Evolutionary conservation across 2,113 vertebrate species (phyloP).

Genomic region (Sinocyclocheilus anophthalmus): DNA sequence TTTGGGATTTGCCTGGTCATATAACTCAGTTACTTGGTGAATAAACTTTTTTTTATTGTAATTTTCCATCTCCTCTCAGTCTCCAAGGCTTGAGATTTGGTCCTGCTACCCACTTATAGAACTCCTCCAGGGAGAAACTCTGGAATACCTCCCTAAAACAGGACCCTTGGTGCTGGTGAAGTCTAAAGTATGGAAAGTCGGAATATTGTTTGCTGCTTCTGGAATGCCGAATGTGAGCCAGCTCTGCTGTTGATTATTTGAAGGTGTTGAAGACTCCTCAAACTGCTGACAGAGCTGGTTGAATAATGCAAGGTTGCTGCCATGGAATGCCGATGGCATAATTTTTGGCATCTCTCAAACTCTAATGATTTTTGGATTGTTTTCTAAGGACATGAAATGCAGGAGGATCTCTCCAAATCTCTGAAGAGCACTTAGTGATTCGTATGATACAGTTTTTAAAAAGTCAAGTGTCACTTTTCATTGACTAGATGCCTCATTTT

Average conservation of each 20-base stretch:
- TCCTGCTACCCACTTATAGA: slow-evolving; percentile 9
- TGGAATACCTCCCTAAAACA: slow-evolving; percentile 1
- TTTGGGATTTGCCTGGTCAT: neutral
- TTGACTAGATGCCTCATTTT: neutral
- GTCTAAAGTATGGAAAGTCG: slow-evolving; percentile 39
- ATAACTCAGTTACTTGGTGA: neutral
- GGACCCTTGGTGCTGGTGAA: slow-evolving; percentile 17
- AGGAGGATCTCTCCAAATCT: neutral
- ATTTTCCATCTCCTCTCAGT: neutral
- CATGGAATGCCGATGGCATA: slow-evolving; percentile 47
- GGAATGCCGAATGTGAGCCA: slow-evolving; percentile 45
- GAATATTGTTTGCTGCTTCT: slow-evolving; percentile 37
- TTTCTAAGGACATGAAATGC: neutral
- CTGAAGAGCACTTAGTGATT: neutral
- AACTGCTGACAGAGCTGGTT: slow-evolving; percentile 37
- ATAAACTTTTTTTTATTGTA: neutral
- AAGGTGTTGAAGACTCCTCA: slow-evolving; percentile 47
- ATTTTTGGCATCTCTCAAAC: slow-evolving; percentile 36
- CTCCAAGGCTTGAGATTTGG: neutral
- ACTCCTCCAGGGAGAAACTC: neutral
- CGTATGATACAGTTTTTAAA: neutral
- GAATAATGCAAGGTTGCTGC: slow-evolving; percentile 43
- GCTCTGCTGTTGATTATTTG: slow-evolving; percentile 48
- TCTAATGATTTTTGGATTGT: neutral
- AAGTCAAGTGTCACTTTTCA: neutral